Conservation (phyloP, 1,140 invertebrate species). For the Aphelinus atriplicis region DNA sequence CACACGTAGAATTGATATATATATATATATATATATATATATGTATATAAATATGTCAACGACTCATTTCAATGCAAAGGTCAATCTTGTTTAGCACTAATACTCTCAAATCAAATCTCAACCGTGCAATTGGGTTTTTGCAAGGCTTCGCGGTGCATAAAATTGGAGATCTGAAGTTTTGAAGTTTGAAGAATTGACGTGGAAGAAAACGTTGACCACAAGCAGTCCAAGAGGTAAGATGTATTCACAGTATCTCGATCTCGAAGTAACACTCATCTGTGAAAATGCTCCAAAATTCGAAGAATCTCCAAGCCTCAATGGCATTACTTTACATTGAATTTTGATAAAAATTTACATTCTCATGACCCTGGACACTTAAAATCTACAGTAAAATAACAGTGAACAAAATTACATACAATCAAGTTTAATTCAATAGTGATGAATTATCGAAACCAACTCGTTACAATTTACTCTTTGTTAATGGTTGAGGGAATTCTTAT, state of each 20-base stretch:
- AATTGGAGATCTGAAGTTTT: conserved; percentile 36
- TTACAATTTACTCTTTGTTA: conserved; percentile 10
- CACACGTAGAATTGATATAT: conserved; percentile 2
- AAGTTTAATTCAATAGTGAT: conserved; percentile 13
- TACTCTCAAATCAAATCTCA: not conserved
- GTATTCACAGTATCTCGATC: conserved; percentile 35
- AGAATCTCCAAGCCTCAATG: conserved; percentile 19
- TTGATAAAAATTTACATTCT: conserved; percentile 28
- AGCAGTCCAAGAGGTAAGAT: conserved; percentile 35
- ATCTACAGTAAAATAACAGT: conserved; percentile 24
- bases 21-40: too few relatives aligned
- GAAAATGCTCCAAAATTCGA: conserved; percentile 31
- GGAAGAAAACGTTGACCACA: conserved; percentile 35
- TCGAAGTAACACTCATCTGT: conserved; percentile 33
- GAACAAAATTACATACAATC: conserved; percentile 26
- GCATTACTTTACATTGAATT: conserved; percentile 25
- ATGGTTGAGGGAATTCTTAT: not conserved
- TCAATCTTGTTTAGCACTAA: not conserved
- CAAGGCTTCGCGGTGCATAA: conserved; percentile 28
- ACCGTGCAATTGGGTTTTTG: conserved; percentile 31
- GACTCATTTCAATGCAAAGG: not conserved
- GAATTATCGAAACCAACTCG: not conserved
- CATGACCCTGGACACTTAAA: conserved; percentile 28
- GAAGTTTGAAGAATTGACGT: conserved; percentile 37
- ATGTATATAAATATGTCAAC: not conserved